Conservation (phyloP, 2,113 vertebrate genomes). For the Lates calcarifer region DNA sequence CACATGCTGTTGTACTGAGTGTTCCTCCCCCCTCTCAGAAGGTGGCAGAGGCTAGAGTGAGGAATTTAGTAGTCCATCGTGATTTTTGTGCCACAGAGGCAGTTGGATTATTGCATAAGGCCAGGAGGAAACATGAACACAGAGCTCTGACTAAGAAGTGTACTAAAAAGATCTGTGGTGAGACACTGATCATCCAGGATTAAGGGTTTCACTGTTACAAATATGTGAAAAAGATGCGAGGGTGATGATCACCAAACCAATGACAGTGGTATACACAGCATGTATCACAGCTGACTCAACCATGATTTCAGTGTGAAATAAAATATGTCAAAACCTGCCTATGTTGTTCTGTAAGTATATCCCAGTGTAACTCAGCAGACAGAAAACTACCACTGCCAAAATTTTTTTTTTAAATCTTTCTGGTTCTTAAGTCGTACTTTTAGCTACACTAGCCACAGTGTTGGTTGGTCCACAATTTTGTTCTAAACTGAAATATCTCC, state of each 20-base stretch:
- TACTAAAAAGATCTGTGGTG: not conserved
- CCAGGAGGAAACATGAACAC: conserved; percentile 15
- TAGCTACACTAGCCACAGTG: too few species aligned
- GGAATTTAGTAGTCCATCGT: conserved; percentile 72
- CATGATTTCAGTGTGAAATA: not conserved
- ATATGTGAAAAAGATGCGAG: not conserved
- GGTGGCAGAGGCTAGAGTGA: conserved; percentile 51
- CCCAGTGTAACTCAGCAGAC: not conserved
- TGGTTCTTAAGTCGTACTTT: too few species aligned
- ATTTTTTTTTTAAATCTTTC: not conserved
- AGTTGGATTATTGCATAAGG: conserved; percentile 41
- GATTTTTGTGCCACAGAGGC: conserved; percentile 72
- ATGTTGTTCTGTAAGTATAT: not conserved
- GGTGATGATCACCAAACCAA: not conserved
- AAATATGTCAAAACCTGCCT: not conserved
- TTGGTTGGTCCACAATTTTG: too few species aligned
- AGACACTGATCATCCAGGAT: not conserved
- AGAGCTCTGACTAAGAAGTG: not conserved
- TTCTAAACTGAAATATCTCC: too few species aligned
- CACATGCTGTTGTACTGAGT: not conserved
- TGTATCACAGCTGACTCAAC: not conserved
- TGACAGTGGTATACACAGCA: not conserved
- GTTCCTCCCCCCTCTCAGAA: conserved; percentile 29
- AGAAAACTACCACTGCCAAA: not conserved
- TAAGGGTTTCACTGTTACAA: not conserved